Evolutionary conservation across 2,888 invertebrate genomes (phyloP).

Genomic region (Congeria kusceri): DNA sequence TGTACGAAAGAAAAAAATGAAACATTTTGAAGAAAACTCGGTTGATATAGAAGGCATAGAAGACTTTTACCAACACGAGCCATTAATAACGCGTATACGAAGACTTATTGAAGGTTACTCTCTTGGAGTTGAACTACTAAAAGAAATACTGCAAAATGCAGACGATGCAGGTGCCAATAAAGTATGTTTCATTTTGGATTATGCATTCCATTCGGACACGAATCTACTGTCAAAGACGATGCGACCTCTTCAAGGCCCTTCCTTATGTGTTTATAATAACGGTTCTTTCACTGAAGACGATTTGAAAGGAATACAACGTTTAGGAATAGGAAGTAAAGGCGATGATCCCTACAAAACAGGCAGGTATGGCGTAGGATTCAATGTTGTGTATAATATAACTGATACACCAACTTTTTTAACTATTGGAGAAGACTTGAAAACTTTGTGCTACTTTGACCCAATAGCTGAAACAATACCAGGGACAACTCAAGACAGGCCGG

Average conservation of each 20-base stretch:
- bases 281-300: slow-evolving; percentile 70
- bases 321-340: slow-evolving; percentile 74
- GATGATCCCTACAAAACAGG: slow-evolving; percentile 74
- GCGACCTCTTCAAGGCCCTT: slow-evolving; percentile 72
- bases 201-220: slow-evolving; percentile 2
- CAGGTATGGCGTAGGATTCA: slow-evolving; percentile 79
- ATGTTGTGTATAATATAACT: slow-evolving; percentile 78
- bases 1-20: slow-evolving; percentile 34
- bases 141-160: slow-evolving; percentile 83
- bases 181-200: slow-evolving; percentile 41
- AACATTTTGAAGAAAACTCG: slow-evolving; percentile 65
- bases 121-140: slow-evolving; percentile 78
- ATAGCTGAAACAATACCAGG: slow-evolving; percentile 74
- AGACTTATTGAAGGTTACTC: slow-evolving; percentile 79
- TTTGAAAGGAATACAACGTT: slow-evolving; percentile 70
- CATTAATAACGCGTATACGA: slow-evolving; percentile 77
- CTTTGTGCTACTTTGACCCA: slow-evolving; percentile 81
- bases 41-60: slow-evolving; percentile 36
- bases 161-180: slow-evolving; percentile 80
- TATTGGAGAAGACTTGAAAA: slow-evolving; percentile 71
- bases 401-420: slow-evolving; percentile 76
- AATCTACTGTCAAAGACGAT: slow-evolving; percentile 23
- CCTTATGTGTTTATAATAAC: slow-evolving; percentile 76
- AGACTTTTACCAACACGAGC: slow-evolving; percentile 78
- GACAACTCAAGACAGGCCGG: slow-evolving; percentile 50